These are phyloP conservation scores for Gallirallus australis DNA, from an alignment of 2,797 vertebrate species.

Conservation along the genomic window DNA sequence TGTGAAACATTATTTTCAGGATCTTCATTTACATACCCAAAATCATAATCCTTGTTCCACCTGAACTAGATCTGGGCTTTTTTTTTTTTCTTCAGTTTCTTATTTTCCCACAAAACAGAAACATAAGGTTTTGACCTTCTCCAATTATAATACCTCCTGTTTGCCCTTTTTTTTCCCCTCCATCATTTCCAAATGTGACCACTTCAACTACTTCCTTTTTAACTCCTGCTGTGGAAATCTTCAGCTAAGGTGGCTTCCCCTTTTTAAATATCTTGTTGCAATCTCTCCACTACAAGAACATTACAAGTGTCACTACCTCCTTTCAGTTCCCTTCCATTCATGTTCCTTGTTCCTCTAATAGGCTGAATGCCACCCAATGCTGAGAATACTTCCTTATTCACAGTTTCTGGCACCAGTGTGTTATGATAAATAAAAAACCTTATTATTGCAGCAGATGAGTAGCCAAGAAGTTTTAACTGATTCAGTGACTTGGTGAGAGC, in stretches of 20 bases:
- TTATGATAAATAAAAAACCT: background rate
- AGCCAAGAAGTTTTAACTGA: background rate
- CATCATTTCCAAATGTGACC: background rate
- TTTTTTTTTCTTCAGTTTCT: background rate
- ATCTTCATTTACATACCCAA: background rate
- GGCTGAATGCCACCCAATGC: background rate
- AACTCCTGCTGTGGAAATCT: background rate
- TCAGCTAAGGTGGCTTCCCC: background rate
- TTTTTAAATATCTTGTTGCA: background rate
- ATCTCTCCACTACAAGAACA: background rate
- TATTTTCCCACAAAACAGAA: background rate
- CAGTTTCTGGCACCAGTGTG: background rate
- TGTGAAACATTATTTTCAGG: background rate
- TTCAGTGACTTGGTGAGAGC: background rate
- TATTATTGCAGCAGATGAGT: background rate
- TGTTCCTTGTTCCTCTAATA: background rate
- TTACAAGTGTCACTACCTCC: background rate
- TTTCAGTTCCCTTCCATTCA: background rate
- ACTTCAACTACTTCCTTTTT: background rate
- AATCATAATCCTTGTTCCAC: accelerated
- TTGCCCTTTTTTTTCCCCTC: background rate
- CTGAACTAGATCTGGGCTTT: background rate
- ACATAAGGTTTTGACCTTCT: background rate
- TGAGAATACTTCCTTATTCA: background rate
- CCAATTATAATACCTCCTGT: background rate